Percentiles rank a stretch among this genome's conserved stretches.
These are phyloP conservation scores for Lanistes nyassanus DNA, from an alignment of 1,140 invertebrate species.

Conservation along the genomic window DNA sequence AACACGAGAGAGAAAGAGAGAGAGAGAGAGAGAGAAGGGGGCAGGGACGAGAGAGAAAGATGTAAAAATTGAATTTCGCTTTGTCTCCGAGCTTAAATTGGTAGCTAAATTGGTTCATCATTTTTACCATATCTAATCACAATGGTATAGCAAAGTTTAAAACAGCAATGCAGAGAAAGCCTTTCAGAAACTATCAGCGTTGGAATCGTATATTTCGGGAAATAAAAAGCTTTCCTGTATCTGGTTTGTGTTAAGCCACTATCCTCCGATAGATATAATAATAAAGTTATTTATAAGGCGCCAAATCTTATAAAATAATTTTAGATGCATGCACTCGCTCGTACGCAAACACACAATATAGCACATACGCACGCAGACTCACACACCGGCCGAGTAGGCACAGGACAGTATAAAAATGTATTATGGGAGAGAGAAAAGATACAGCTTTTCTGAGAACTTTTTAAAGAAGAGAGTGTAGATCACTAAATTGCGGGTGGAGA, in stretches of 20 bases:
- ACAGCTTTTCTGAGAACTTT: too few species aligned
- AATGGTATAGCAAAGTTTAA: too few species aligned
- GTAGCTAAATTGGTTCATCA: background rate
- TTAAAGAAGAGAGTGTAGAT: too few species aligned
- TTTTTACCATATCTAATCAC: background rate
- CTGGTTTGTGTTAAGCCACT: background rate
- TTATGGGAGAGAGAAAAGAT: too few species aligned
- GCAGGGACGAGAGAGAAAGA: constrained; percentile 4
- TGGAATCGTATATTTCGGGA: background rate
- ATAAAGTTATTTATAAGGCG: too few species aligned
- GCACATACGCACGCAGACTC: background rate
- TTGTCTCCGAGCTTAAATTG: background rate
- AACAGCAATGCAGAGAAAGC: background rate
- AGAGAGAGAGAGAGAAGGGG: background rate
- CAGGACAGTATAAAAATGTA: too few species aligned
- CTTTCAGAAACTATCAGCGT: background rate
- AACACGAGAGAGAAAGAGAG: background rate
- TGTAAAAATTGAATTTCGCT: background rate
- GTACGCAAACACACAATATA: background rate
- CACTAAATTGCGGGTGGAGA: too few species aligned
- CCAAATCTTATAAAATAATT: too few species aligned
- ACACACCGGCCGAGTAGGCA: too few species aligned
- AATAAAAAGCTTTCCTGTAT: background rate
- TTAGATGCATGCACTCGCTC: background rate
- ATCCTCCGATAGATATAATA: background rate